A percentile compares a stretch with the other conserved stretches of the same genome.
Conservation (phyloP, 1,140 invertebrate species). For the Hirudo medicinalis region DNA sequence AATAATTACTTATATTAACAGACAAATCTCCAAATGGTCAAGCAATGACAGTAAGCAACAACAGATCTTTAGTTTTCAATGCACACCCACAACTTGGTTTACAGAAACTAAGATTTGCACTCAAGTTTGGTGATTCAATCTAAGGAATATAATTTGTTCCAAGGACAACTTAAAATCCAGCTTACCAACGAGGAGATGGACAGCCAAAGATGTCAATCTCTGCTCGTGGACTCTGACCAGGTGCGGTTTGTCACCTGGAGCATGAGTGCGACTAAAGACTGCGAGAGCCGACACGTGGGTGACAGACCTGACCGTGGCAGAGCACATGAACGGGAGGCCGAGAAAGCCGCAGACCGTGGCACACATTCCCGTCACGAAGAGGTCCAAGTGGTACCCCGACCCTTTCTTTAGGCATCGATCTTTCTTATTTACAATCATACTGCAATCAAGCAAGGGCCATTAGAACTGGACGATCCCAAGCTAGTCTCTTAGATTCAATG, state of each 20-base stretch:
- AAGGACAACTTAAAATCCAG: too few relatives aligned
- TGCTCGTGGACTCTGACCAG: constrained; percentile 92
- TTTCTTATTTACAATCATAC: constrained; percentile 93
- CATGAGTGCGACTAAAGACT: constrained; percentile 85
- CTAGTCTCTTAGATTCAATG: too few relatives aligned
- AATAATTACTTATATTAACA: too few relatives aligned
- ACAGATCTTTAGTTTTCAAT: too few relatives aligned
- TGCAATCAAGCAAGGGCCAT: constrained; percentile 67
- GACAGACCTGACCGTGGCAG: constrained; percentile 91
- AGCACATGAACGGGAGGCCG: constrained; percentile 86
- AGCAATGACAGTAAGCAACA: too few relatives aligned
- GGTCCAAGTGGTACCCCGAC: constrained; percentile 90
- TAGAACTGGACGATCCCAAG: not conserved
- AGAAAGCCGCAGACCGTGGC: constrained; percentile 82
- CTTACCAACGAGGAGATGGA: constrained; percentile 22
- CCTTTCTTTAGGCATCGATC: constrained; percentile 96
- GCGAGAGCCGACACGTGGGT: constrained; percentile 96
- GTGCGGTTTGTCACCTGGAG: constrained; percentile 92
- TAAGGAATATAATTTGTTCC: too few relatives aligned
- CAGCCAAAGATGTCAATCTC: constrained; percentile 70
- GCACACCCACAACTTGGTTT: too few relatives aligned
- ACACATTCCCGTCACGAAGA: constrained; percentile 75
- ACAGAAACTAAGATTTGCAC: too few relatives aligned
- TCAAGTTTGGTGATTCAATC: too few relatives aligned
- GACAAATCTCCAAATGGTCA: too few relatives aligned